Percentiles rank a stretch among this genome's conserved stretches.
Conservation (phyloP, 2,797 vertebrate genomes). For the Spheniscus humboldti region DNA sequence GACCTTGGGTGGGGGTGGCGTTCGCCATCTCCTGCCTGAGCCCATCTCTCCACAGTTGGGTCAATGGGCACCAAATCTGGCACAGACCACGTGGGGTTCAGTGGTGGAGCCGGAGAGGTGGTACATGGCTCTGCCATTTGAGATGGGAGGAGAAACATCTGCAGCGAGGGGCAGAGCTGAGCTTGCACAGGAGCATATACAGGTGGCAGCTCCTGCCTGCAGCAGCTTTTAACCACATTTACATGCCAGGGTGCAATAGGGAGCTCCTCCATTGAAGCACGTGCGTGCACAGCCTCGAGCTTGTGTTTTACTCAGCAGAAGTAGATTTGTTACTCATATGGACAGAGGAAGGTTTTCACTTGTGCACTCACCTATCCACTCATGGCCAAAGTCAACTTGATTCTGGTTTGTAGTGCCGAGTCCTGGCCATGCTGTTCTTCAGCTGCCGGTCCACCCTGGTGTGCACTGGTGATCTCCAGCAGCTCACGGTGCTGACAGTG, state of each 20-base stretch:
- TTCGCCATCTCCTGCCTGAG: background rate
- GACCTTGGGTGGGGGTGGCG: background rate
- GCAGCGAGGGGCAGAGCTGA: background rate
- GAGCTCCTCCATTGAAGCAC: background rate
- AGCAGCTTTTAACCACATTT: background rate
- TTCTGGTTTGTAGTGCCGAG: background rate
- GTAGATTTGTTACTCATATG: background rate
- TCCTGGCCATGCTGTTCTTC: background rate
- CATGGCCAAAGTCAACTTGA: background rate
- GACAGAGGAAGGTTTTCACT: background rate
- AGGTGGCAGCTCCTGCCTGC: background rate
- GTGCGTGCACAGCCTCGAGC: accelerated
- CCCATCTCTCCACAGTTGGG: accelerated
- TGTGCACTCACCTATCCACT: background rate
- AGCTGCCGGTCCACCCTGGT: background rate
- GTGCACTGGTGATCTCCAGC: accelerated
- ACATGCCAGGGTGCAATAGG: background rate
- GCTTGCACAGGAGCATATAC: background rate
- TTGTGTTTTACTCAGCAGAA: background rate
- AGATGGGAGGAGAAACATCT: background rate
- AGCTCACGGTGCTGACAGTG: background rate
- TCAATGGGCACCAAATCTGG: background rate
- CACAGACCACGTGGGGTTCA: accelerated
- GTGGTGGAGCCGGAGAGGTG: background rate
- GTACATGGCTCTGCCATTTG: background rate